Evolutionary conservation across 2,888 invertebrate species (phyloP), one percentile per base, ranked within the genome.

Genomic region (Ceratothoa steindachneri): DNA sequence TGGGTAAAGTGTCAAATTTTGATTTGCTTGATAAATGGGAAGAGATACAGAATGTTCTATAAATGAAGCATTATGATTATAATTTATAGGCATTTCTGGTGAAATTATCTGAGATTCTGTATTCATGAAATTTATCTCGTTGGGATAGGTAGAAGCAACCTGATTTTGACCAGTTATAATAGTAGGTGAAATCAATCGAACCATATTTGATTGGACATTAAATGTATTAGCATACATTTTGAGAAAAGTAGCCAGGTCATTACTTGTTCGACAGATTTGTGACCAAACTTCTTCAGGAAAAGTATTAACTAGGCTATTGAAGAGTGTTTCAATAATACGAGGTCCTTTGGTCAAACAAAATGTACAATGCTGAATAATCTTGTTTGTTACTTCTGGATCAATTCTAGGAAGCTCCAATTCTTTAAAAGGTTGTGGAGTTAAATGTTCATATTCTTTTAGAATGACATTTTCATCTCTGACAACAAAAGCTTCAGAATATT

Each of bases 211-310:
- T 84, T 96, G 95, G 78, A 97, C 93, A 84, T 93, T 93, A 85
- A 96, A 96, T 82, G 93, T 90, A 84, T 95, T 93, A n/a, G 95
- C 92, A 84, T 96, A 95, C 86, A 97, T 89, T 84, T 93, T 91
- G 71, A 97, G 86, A 84, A 97, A 96, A 67, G 95, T 94, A 68
- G 91, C 90, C 81, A 97, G 87, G 85, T 97, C 96, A 73, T 91
- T 91, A 0, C 93, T 90, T 1, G 93, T 95, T 84, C 95, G 95
- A 82, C 96, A 95, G 86, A 95, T 70, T 30, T 72, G 73, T 9
- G 77, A 73, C 73, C 74, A 70, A 22, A 89, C 89, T 80, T 91
- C 90, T 83, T 90, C 89, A 4, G 90, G 89, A 82, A 91, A 91
- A 81, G 89, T 89, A 68, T 90, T 90, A 51, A 92, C 90, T 81